Evolutionary conservation across 64 coral and sea anemone genomes (phyloP).

Genomic region (Trachythela sp.): DNA sequence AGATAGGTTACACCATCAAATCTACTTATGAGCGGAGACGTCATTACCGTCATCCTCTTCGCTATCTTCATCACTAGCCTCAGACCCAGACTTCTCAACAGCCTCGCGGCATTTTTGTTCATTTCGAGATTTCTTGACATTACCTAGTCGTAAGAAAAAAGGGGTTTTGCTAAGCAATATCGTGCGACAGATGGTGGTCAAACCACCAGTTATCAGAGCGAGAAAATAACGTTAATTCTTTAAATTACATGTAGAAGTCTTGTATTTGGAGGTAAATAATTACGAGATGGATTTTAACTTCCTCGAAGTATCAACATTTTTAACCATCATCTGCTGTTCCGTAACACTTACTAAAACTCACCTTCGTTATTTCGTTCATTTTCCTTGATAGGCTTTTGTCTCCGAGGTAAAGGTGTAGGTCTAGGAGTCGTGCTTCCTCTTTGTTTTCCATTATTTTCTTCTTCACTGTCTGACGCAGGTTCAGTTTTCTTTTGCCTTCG

Average conservation of each 20-base stretch:
- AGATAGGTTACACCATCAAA: no score
- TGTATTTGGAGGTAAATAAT: no score
- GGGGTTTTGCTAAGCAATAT: no score
- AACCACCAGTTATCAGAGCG: no score
- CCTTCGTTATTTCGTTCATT: neutral
- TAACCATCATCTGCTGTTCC: no score
- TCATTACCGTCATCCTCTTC: neutral
- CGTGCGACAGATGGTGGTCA: no score
- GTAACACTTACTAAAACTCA: neutral
- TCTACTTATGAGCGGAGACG: no score
- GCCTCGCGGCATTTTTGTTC: neutral
- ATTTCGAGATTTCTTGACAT: neutral
- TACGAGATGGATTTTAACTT: no score
- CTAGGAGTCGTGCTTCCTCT: neutral
- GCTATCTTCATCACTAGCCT: slow-evolving; percentile 9
- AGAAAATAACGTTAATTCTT: no score
- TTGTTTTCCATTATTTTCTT: neutral
- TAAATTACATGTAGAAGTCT: no score
- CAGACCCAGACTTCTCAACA: neutral
- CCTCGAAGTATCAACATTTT: no score
- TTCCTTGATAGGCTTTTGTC: neutral
- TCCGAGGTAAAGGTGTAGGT: neutral
- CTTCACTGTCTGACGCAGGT: neutral
- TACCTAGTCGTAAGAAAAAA: neutral
- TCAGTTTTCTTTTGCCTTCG: neutral